These are phyloP conservation scores for Hyles vespertilio DNA, from an alignment of 1,140 invertebrate species.

Conservation along the genomic window DNA sequence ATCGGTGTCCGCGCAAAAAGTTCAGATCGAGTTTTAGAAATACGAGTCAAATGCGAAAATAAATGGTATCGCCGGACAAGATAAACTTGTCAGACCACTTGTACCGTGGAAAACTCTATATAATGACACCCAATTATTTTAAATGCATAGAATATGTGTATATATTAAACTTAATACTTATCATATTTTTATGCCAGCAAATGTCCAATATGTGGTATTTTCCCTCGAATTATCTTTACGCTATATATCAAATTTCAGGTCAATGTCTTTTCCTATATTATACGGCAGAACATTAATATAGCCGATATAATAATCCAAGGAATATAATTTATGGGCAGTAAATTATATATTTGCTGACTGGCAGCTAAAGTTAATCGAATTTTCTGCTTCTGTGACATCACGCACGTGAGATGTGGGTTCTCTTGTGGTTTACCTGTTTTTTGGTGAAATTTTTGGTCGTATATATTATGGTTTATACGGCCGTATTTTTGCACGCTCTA, in stretches of 20 bases:
- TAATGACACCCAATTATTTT: too few relatives aligned
- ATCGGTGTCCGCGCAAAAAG: neutral
- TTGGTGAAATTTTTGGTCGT: constrained; percentile 28
- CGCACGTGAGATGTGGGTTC: constrained; percentile 39
- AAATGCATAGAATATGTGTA: too few relatives aligned
- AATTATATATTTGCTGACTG: constrained; percentile 38
- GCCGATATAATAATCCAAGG: constrained; percentile 25
- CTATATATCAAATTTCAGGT: neutral
- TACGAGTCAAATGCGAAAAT: constrained; percentile 8
- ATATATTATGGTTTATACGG: constrained; percentile 45
- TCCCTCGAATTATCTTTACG: neutral
- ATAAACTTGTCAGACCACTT: neutral
- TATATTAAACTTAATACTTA: too few relatives aligned
- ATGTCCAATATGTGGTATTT: too few relatives aligned
- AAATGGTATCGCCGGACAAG: neutral
- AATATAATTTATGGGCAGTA: constrained; percentile 35
- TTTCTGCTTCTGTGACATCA: constrained; percentile 51
- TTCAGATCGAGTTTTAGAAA: constrained; percentile 17
- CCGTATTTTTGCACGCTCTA: constrained; percentile 45
- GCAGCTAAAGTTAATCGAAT: constrained; percentile 49
- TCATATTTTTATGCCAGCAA: too few relatives aligned
- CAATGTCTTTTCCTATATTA: constrained; percentile 4
- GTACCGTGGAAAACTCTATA: too few relatives aligned
- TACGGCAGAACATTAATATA: constrained; percentile 23
- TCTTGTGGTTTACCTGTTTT: constrained; percentile 57